Evolutionary conservation across 2,797 vertebrate species (phyloP).

Genomic region (Antennarius maculatus): DNA sequence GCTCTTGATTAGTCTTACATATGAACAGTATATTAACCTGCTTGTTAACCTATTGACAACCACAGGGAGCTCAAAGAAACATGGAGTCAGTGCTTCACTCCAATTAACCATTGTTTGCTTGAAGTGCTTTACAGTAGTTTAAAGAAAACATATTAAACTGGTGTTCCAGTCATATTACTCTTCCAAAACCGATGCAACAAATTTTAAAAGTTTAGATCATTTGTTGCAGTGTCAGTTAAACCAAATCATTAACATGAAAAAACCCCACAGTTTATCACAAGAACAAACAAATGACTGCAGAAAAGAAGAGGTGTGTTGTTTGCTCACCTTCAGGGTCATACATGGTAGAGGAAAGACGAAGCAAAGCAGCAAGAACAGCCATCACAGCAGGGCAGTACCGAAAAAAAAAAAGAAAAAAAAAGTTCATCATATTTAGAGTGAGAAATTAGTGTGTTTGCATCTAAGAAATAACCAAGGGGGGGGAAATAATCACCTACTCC

Average conservation of each 20-base stretch:
- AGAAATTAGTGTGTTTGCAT: neutral
- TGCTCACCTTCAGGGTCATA: conserved; percentile 31
- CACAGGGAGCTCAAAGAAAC: neutral
- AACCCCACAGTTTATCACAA: no score
- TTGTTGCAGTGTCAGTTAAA: neutral
- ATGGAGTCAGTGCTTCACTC: neutral
- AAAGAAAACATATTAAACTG: neutral
- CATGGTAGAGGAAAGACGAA: conserved; percentile 2
- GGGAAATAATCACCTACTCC: neutral
- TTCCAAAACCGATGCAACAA: neutral
- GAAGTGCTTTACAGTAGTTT: neutral
- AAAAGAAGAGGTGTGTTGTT: neutral
- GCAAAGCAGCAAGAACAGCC: neutral
- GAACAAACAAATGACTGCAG: neutral
- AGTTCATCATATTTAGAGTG: neutral
- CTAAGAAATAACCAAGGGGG: neutral
- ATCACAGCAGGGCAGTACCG: neutral
- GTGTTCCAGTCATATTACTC: no score
- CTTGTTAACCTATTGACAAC: conserved; percentile 12
- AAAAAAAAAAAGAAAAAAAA: neutral
- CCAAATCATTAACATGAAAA: neutral
- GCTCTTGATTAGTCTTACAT: neutral
- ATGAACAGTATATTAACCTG: conserved; percentile 10
- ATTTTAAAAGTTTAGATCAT: neutral
- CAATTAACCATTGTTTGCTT: neutral